phyloP scores from a whole-genome alignment of 2,888 invertebrate species.

The Chalcosyrphus nemorum region DNA sequence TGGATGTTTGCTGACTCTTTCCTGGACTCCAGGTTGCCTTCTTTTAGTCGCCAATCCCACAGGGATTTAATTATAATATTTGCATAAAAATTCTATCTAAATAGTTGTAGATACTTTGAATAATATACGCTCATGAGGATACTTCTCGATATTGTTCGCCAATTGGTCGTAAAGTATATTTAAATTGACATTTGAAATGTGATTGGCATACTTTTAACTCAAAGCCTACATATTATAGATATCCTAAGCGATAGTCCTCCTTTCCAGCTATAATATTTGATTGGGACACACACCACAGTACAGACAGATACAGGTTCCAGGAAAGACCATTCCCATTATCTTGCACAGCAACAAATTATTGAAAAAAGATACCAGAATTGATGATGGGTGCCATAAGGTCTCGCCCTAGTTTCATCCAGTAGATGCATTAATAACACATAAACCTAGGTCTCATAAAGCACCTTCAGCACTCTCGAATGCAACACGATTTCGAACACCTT shows the following conservation, averaged over 20 bases:
- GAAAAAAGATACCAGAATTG: too few species aligned
- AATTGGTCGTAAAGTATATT: not conserved
- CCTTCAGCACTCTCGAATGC: not conserved
- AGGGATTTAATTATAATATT: not conserved
- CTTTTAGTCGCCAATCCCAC: too few species aligned
- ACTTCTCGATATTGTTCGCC: not conserved
- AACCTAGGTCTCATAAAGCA: not conserved
- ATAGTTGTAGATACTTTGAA: not conserved
- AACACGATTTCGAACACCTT: conserved; percentile 34
- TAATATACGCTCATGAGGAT: not conserved
- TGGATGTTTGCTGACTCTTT: not conserved
- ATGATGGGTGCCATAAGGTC: not conserved
- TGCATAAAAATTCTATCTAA: not conserved
- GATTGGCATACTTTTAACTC: not conserved
- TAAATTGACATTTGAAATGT: not conserved
- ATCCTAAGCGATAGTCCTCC: not conserved
- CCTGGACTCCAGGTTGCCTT: not conserved
- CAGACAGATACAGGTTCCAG: too few species aligned
- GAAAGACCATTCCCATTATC: too few species aligned
- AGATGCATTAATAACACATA: conserved; percentile 3
- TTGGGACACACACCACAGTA: too few species aligned
- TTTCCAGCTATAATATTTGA: too few species aligned
- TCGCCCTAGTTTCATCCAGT: not conserved
- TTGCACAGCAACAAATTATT: too few species aligned
- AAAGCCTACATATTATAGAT: not conserved